phyloP scores from a whole-genome alignment of 2,888 invertebrate genomes.

The Amblyjoppa fuscipennis region DNA sequence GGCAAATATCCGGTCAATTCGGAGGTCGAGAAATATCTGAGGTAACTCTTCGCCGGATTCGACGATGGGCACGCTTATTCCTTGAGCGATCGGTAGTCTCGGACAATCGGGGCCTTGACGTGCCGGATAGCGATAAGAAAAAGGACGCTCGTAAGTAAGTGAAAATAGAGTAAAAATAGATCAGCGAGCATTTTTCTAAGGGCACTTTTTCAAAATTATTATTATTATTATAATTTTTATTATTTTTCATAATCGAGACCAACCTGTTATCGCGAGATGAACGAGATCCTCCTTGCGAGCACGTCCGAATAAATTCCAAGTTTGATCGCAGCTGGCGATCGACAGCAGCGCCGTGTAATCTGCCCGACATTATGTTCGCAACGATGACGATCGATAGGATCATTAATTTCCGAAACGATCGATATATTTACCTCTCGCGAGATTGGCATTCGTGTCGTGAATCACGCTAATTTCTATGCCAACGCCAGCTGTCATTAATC shows the following conservation, averaged over 20 bases:
- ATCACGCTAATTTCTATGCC: slow-evolving; percentile 90
- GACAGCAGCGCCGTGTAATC: slow-evolving; percentile 91
- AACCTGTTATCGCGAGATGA: slow-evolving; percentile 90
- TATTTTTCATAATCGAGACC: not conserved
- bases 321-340: slow-evolving; percentile 90
- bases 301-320: slow-evolving; percentile 90
- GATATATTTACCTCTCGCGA: slow-evolving; percentile 88
- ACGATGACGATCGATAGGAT: slow-evolving; percentile 25
- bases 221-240: too few relatives aligned
- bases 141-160: not conserved
- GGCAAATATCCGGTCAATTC: slow-evolving; percentile 88
- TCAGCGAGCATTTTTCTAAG: not conserved
- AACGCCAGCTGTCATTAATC: slow-evolving; percentile 87
- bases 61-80: slow-evolving; percentile 91
- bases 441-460: slow-evolving; percentile 89
- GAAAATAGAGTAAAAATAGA: not conserved
- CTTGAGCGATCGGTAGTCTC: slow-evolving; percentile 89
- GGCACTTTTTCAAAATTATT: too few relatives aligned
- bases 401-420: not conserved
- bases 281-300: slow-evolving; percentile 89
- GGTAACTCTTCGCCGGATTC: slow-evolving; percentile 91
- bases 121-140: slow-evolving; percentile 57
- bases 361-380: slow-evolving; percentile 77
- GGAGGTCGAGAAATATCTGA: slow-evolving; percentile 91
- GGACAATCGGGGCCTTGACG: slow-evolving; percentile 91